These are phyloP conservation scores for Sylvia borin DNA, from an alignment of 2,797 vertebrate genomes.

Conservation along the genomic window DNA sequence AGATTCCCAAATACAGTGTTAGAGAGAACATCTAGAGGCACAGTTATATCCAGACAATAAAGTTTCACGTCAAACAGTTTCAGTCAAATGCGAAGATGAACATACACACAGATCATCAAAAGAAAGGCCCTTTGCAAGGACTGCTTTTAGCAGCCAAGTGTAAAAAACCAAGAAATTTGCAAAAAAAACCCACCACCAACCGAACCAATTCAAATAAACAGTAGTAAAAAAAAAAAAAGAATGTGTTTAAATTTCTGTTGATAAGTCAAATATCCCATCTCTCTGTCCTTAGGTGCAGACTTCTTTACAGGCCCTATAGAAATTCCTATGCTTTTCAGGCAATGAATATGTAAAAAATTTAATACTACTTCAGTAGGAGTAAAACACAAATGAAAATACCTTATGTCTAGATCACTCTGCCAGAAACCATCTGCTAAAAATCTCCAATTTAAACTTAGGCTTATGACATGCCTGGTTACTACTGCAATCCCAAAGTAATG, in stretches of 20 bases:
- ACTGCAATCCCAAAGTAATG: neutral
- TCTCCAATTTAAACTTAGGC: neutral
- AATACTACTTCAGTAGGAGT: neutral
- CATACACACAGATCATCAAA: neutral
- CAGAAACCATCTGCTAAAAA: conserved; percentile 49
- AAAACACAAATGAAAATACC: conserved; percentile 38
- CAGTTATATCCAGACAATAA: neutral
- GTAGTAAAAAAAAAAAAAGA: neutral
- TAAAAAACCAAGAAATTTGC: neutral
- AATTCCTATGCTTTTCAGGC: neutral
- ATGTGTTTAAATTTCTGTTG: neutral
- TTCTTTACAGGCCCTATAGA: neutral
- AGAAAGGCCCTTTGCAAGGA: neutral
- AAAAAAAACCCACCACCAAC: neutral
- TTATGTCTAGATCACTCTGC: neutral
- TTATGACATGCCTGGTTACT: conserved; percentile 5
- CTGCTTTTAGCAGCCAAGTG: neutral
- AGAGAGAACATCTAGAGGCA: neutral
- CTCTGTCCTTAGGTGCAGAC: neutral
- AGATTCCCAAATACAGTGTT: neutral
- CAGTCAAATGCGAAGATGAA: neutral
- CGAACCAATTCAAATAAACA: neutral
- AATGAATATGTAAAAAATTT: neutral
- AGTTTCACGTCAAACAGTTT: neutral
- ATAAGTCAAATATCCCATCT: neutral